phyloP scores from a whole-genome alignment of 2,797 vertebrate species.

The Fratercula arctica region DNA sequence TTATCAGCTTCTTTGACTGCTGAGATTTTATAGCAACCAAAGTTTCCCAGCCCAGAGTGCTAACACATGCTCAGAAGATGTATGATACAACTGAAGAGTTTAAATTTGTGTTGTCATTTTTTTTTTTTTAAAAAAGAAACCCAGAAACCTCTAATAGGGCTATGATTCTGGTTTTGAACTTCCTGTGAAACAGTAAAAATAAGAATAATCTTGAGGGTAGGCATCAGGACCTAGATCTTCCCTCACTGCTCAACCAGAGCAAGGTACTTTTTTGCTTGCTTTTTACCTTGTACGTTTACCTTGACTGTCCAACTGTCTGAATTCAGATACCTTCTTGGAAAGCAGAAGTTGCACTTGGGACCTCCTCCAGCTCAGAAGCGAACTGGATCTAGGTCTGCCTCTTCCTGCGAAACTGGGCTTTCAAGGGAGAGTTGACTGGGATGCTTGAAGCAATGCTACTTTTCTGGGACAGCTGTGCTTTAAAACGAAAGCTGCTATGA shows the following conservation, averaged over 20 bases:
- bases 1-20: slow-evolving; percentile 42
- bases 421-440: neutral
- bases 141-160: neutral
- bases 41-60: slow-evolving; percentile 3
- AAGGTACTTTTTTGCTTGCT: neutral
- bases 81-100: neutral
- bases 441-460: neutral
- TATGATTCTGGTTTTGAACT: neutral
- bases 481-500: neutral
- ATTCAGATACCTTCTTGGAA: neutral
- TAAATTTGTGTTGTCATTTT: neutral
- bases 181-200: neutral
- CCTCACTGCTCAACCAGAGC: neutral
- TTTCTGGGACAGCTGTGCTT: neutral
- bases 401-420: neutral
- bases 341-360: neutral
- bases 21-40: slow-evolving; percentile 38
- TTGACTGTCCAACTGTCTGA: neutral
- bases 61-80: slow-evolving; percentile 17
- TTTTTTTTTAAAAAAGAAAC: neutral
- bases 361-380: neutral
- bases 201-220: neutral
- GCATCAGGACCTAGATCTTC: neutral
- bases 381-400: neutral
- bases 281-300: neutral